Evolutionary conservation across 2,888 invertebrate genomes (phyloP), one percentile per base, ranked within the genome.

Genomic region (Drosophila pseudotalamancana): DNA sequence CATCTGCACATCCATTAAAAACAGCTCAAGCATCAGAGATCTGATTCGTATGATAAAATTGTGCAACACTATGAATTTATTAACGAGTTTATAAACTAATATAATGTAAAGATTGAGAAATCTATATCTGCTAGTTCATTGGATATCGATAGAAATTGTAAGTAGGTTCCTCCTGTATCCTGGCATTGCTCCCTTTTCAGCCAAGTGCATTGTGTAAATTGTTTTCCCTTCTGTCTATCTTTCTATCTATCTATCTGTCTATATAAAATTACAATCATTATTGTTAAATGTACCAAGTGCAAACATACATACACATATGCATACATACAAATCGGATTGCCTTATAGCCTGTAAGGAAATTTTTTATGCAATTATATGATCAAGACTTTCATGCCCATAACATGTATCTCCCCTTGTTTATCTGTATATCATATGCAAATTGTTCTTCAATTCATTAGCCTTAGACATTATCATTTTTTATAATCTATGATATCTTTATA

Each of bases 61-160:
- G 87, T 87, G 88, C 72, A 83, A 87, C 83, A 75, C 57, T 75
- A 83, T 83, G 83, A 83, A 83, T 83, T 83, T 83, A 83, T 83
- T 86, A 83, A 83, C 83, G 88, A 83, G 88, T 83, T 83, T 83
- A 83, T 79, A 77, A 77, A 80, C 71, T 83, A 86, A 66, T 74
- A 73, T 57, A 61, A 66, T 78, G 61, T 78, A 75, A 72, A 69
- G 57, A 54, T 51, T 57, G 61, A 53, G 61, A 50, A 69, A 61
- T 59, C 61, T 37, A 70, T 62, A 61, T 45, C 78, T 74, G 72
- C 82, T 82, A 75, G 82, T 85, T 72, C 64, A 75, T 72, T 72
- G 71, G 78, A 68, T 80, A 78, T 73, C 62, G 77, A 77, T 73
- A 62, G 77, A 87, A 81, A 63, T 77, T 87, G 48, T 81, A 81